These are phyloP conservation scores for Numida meleagris DNA, from an alignment of 2,113 vertebrate species.

Conservation along the genomic window DNA sequence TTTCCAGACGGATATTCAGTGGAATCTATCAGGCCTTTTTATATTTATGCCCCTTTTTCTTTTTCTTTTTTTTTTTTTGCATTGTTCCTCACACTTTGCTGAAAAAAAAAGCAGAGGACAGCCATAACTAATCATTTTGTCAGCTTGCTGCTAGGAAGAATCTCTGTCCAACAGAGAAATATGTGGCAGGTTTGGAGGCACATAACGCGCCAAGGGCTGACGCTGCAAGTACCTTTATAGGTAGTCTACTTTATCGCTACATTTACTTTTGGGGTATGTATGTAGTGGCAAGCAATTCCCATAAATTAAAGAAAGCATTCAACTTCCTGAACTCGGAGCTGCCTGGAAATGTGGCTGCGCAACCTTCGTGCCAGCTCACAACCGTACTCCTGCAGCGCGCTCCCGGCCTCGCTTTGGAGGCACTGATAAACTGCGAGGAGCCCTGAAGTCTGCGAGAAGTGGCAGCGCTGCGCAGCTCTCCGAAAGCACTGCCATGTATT, in stretches of 20 bases:
- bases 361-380: neutral
- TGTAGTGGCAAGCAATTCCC: slow-evolving; percentile 39
- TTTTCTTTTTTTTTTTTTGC: slow-evolving; percentile 52
- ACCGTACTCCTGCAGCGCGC: neutral
- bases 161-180: slow-evolving; percentile 81
- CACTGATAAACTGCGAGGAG: neutral
- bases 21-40: slow-evolving; percentile 74
- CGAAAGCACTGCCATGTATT: neutral
- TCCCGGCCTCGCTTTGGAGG: neutral
- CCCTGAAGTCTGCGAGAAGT: neutral
- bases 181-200: slow-evolving; percentile 74
- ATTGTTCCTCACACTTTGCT: slow-evolving; percentile 76
- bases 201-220: slow-evolving; percentile 64
- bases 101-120: slow-evolving; percentile 72
- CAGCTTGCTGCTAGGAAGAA: slow-evolving; percentile 85
- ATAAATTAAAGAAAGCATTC: slow-evolving; percentile 29
- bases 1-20: slow-evolving; percentile 82
- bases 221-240: slow-evolving; percentile 69
- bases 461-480: neutral
- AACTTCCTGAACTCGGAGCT: slow-evolving; percentile 13
- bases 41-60: slow-evolving; percentile 47
- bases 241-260: slow-evolving; percentile 51
- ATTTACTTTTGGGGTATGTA: slow-evolving; percentile 57
- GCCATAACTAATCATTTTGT: slow-evolving; percentile 88
- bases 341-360: slow-evolving; percentile 31